These are phyloP conservation scores for Enchytraeus crypticus DNA, from an alignment of 2,888 invertebrate genomes.

Conservation along the genomic window DNA sequence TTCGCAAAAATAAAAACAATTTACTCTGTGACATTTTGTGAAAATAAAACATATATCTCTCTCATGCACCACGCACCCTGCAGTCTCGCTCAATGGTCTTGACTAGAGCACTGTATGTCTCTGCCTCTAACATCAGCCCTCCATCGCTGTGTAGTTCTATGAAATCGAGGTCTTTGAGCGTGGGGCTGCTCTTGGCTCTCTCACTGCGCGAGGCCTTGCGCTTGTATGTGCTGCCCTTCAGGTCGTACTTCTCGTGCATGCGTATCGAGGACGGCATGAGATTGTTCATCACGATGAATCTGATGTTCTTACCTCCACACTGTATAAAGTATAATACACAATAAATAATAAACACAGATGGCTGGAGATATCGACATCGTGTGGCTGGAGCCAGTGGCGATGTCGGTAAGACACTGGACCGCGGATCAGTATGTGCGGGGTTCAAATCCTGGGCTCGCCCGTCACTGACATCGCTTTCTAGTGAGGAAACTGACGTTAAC, in stretches of 20 bases:
- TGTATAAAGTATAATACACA: no score
- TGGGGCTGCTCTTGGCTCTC: conserved; percentile 78
- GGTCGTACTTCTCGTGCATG: conserved; percentile 95
- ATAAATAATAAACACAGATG: no score
- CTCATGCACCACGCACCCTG: conserved; percentile 59
- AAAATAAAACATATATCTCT: not conserved
- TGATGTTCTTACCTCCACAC: conserved; percentile 98
- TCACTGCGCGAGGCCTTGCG: conserved; percentile 87
- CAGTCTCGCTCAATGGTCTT: conserved; percentile 97
- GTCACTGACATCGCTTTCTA: no score
- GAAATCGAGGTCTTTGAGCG: conserved; percentile 95
- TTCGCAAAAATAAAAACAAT: no score
- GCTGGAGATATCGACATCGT: no score
- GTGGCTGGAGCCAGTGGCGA: no score
- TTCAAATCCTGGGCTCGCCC: no score
- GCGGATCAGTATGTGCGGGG: no score
- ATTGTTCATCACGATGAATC: conserved; percentile 97
- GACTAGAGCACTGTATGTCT: conserved; percentile 86
- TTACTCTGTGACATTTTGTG: no score
- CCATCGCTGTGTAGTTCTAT: conserved; percentile 94
- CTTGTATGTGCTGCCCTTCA: conserved; percentile 98
- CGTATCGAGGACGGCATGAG: conserved; percentile 85
- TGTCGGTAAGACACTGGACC: no score
- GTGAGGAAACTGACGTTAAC: no score
- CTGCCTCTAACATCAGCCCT: conserved; percentile 74